Evolutionary conservation across 2,888 invertebrate genomes (phyloP), one percentile per base, ranked within the genome.

Genomic region (Tanypteryx hageni): DNA sequence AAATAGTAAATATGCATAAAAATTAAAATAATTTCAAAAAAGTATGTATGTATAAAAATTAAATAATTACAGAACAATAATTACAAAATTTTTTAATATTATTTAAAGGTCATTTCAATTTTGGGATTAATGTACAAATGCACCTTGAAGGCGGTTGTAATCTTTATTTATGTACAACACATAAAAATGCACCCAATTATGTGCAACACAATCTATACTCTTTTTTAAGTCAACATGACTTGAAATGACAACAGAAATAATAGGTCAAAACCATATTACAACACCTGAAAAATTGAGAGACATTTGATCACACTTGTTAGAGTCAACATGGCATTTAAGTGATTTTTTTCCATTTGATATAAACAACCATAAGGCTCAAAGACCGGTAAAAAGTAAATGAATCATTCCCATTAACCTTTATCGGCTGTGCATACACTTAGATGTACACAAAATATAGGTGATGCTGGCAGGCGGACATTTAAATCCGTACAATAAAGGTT

Each of bases 191-290:
- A 89, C 89, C 89, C 31, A 44, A 0, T 89, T 18, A 44, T 18
- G 56, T 89, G 89, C 61, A 89, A 89, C 89, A 89, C 89, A 89
- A 89, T 64, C 64, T 89, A 64, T 68, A n/a, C 56, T 31, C 64
- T 44, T 89, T 64, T 61, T 22, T 13, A n/a, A 64, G 89, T 44
- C 89, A 89, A 89, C 58, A 58, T 64, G 58, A 89, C 89, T 76
- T 89, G 44, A 31, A 64, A 64, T 89, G 89, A 89, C 64, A 89
- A 89, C 68, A 89, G 22, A 85, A 85, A 58, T n/a, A 44, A 64
- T 64, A 64, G 89, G 89, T 64, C 18, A 64, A 64, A 64, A 44
- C 22, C 76, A 76, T 18, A 44, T 11, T 76, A 76, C 76, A 76
- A 76, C 76, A 76, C 76, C 27, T 76, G 76, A 27, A 76, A 76